Base-by-base conservation (phyloP, 2,888 invertebrate genomes). In the Phengaris alcon region DNA sequence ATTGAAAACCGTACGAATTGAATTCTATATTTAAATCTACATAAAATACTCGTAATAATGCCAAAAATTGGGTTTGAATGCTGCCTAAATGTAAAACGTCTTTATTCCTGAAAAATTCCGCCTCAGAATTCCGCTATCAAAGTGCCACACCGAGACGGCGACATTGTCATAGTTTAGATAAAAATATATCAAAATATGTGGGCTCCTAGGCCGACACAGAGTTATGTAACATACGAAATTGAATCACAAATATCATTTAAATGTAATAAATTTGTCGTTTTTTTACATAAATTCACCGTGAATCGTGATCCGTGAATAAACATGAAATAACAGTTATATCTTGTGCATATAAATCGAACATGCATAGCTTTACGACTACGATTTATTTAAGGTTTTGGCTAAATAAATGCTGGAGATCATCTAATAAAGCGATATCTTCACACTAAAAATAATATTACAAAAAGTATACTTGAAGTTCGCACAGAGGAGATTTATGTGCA, bases 251-350 rank as follows among this genome's bases (percentile, higher is more conserved):
- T 70, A 70, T 64, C 64, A 64, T 48, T 72, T 54, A 72, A 52
- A 35, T 13, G 35, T 70, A 51, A 52, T 72, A 72, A 72, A 72
- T 54, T 54, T 72, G 54, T 72, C 72, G 54, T 52, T 72, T 72
- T 75, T 59, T 69, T 51, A 15, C 48, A 59, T 74, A 76, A 68
- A 70, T 68, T 76, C 74, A 57, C 46, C 73, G 73, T 52, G 68
- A 46, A 22, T 12, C 59, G 64, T 51, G 64, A 52, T 46, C 6
- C 46, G 22, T 64, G 64, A 72, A 72, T 52, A 72, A 72, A 72
- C 72, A 35, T 72, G 52, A 72, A 72, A 72, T 72, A 72, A 52
- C 54, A 12, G 22, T 13, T 52, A 54, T 35, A 54, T 12, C 12
- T 51, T 64, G 35, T 64, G 64, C 64, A 64, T 64, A 64, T 64